Base-by-base conservation (phyloP, 2,797 vertebrate species). In the Esox masquinongy region DNA sequence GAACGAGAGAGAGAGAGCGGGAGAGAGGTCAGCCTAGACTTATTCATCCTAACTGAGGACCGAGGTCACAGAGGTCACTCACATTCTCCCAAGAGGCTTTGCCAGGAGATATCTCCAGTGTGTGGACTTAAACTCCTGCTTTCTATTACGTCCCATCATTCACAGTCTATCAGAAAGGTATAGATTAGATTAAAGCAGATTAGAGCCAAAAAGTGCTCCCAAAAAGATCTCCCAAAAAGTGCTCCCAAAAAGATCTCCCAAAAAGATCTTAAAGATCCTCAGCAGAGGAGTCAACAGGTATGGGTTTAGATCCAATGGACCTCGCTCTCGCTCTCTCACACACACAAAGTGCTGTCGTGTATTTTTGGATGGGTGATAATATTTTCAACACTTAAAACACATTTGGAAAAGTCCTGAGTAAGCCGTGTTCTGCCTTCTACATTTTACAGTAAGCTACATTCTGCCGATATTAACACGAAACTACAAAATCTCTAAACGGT, bases 101-200 rank as follows among this genome's bases (percentile, higher is more conserved):
- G 84, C 87, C 87, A 88, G 86, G 89, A 88, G 89, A 86, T 80
- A 77, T 74, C 73, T 85, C 87, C 92, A 91, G 88, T 88, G 90
- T 87, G 70, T 84, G 87, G 90, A 92, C 88, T 90, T 88, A 88
- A 80, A 73, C 88, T 84, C 81, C 90, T 90, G 91, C 89, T 92
- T 87, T 86, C 89, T 88, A 88, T 89, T 81, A 89, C 89, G 88
- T 88, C 84, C 79, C 84, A 86, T 87, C 87, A 81, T 90, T 91
- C 88, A 67, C 84, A 81, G 87, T 90, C 91, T 86, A 91, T 93
- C 92, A 90, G 87, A 86, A 79, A 83, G 79, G 91, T 89, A 90
- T 90, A 88, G 85, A 92, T 94, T 91, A 94, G 92, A 93, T 94
- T 93, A 93, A 92, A 88, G 87, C 85, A 94, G 93, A 93, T 94